Conservation (phyloP, 2,888 invertebrate species). For the Chironomus riparius region DNA sequence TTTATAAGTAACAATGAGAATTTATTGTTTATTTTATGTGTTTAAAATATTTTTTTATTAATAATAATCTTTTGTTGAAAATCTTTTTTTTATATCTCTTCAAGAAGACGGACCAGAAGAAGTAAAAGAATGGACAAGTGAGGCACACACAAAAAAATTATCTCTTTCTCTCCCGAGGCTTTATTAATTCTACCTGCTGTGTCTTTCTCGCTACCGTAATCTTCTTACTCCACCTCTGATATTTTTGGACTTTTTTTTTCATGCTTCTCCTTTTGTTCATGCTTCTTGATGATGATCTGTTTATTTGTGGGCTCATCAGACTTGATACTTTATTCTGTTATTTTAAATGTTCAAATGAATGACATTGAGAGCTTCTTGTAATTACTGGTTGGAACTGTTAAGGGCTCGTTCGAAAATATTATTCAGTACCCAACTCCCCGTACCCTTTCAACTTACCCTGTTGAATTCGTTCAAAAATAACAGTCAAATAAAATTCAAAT, state of each 20-base stretch:
- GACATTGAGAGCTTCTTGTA: too few species aligned
- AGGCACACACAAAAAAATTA: neutral
- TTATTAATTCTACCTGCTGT: constrained; percentile 26
- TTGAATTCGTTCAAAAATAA: too few species aligned
- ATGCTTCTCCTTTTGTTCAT: neutral
- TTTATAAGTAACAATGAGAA: neutral
- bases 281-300: too few species aligned
- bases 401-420: too few species aligned
- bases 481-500: too few species aligned
- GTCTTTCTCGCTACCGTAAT: constrained; percentile 20
- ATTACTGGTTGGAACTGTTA: too few species aligned
- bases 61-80: constrained; percentile 19
- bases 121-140: neutral
- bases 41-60: neutral
- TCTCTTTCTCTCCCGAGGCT: constrained; percentile 5
- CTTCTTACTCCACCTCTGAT: neutral
- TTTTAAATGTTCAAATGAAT: too few species aligned
- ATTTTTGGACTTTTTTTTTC: neutral
- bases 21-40: neutral
- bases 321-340: too few species aligned
- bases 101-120: neutral
- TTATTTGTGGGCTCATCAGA: too few species aligned
- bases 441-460: too few species aligned
- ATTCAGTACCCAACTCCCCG: too few species aligned
- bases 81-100: neutral